Evolutionary conservation across 2,797 vertebrate genomes (phyloP), one percentile per base, ranked within the genome.

Genomic region (Poeciliopsis turneri): DNA sequence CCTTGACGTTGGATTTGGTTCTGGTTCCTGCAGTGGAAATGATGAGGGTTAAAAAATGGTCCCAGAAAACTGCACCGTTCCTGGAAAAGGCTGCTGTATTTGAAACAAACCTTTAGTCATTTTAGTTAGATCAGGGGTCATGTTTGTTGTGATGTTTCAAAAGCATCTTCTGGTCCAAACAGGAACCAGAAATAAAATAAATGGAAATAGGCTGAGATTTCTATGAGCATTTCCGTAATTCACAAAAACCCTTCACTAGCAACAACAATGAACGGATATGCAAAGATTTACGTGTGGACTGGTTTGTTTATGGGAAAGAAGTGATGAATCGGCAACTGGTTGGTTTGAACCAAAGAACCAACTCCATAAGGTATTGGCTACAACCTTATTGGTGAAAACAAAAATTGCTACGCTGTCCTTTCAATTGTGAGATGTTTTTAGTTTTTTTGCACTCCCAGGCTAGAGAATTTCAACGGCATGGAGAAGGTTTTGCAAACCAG

Each of bases 391-490:
- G 13, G 6, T 16, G 82, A 86, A 88, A 61, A 61, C n/a, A 61
- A 61, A 61, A 91, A 92, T 88, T 89, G 74, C 91, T 86, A 87
- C 61, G 74, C 74, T 85, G 78, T 90, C 86, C 86, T 88, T 89
- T 92, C 74, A 87, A 85, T 89, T 86, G 79, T 86, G 81, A 86
- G 69, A 84, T 85, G 87, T 85, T 47, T 41, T 30, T 75, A 72
- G 36, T 70, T 84, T 36, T 75, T 74, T 81, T 91, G 57, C 82
- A 83, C 71, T 88, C 89, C 88, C 88, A 87, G 82, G 78, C 87
- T 79, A 82, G 81, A 86, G 86, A 84, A 81, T 77, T 47, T 88
- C 84, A 81, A 86, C 78, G 92, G 92, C 95, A 93, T 95, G 94
- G 93, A 93, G 89, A 94, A 91, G 91, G 90, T 89, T 94, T 82